These are phyloP conservation scores for Hyperopisus bebe DNA, from an alignment of 2,113 vertebrate genomes.

Conservation along the genomic window DNA sequence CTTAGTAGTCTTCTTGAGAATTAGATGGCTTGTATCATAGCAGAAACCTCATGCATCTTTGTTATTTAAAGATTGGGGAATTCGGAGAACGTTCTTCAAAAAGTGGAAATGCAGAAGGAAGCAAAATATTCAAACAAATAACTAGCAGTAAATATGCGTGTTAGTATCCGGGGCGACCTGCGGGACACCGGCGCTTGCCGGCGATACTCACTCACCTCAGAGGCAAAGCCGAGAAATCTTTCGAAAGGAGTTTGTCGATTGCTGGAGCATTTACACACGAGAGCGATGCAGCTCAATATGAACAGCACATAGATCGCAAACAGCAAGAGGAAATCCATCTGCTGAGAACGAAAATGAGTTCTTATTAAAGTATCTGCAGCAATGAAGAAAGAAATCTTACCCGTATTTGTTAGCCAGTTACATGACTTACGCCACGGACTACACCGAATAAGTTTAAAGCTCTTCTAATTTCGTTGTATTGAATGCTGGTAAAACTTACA, in stretches of 20 bases:
- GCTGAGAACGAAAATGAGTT: constrained; percentile 22
- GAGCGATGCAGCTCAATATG: constrained; percentile 50
- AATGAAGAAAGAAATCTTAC: background rate
- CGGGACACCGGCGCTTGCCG: background rate
- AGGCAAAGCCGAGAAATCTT: constrained; percentile 25
- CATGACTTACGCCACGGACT: background rate
- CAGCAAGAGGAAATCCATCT: constrained; percentile 84
- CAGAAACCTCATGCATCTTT: background rate
- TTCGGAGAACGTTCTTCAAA: background rate
- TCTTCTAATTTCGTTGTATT: background rate
- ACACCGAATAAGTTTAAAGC: background rate
- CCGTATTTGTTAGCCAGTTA: background rate
- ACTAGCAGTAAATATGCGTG: background rate
- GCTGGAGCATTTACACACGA: constrained; percentile 65
- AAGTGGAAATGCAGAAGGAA: background rate
- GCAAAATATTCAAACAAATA: background rate
- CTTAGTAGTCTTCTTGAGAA: no score
- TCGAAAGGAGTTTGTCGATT: constrained; percentile 53
- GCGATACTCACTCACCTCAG: constrained; percentile 43
- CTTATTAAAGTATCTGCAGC: background rate
- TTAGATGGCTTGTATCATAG: no score
- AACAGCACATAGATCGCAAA: constrained; percentile 67
- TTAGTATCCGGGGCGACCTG: background rate
- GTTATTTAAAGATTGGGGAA: background rate
- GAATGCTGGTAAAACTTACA: background rate